These are phyloP conservation scores for Athalia circularis DNA, from an alignment of 2,888 invertebrate genomes.

Conservation along the genomic window DNA sequence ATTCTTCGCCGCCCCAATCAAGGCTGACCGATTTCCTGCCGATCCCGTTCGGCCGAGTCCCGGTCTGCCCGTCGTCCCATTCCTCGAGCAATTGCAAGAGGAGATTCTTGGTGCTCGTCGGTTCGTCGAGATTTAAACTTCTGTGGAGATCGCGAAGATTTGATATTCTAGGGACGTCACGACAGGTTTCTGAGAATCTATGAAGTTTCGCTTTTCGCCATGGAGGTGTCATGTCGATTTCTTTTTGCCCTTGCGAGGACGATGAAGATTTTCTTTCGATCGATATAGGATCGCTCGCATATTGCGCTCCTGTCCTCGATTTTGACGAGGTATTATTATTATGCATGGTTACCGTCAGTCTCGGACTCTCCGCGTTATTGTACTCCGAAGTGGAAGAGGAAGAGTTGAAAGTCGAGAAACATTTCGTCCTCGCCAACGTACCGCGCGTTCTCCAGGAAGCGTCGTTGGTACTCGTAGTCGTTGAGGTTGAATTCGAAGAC, in stretches of 20 bases:
- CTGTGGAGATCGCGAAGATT: conserved; percentile 67
- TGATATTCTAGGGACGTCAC: conserved; percentile 70
- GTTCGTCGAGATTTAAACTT: conserved; percentile 68
- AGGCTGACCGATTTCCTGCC: conserved; percentile 82
- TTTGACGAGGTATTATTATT: background rate
- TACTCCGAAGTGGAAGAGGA: conserved; percentile 58
- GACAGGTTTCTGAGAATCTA: conserved; percentile 69
- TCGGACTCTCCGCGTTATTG: conserved; percentile 33
- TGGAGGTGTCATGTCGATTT: conserved; percentile 68
- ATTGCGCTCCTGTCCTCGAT: background rate
- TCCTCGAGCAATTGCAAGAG: conserved; percentile 84
- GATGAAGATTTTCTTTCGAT: background rate
- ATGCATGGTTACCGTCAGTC: background rate
- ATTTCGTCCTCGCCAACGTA: conserved; percentile 1
- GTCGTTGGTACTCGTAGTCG: background rate
- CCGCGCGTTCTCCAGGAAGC: conserved; percentile 9
- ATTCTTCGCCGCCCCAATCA: conserved; percentile 85
- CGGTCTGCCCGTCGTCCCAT: conserved; percentile 81
- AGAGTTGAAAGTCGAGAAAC: conserved; percentile 53
- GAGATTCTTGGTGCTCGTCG: conserved; percentile 82
- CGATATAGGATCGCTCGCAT: conserved; percentile 11
- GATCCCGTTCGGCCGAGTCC: conserved; percentile 75
- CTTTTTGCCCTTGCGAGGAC: conserved; percentile 41
- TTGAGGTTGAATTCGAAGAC: conserved; percentile 5
- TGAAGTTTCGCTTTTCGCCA: conserved; percentile 67